Evolutionary conservation across 2,888 invertebrate species (phyloP), one percentile per base, ranked within the genome.

Genomic region (Standfussiana lucernea): DNA sequence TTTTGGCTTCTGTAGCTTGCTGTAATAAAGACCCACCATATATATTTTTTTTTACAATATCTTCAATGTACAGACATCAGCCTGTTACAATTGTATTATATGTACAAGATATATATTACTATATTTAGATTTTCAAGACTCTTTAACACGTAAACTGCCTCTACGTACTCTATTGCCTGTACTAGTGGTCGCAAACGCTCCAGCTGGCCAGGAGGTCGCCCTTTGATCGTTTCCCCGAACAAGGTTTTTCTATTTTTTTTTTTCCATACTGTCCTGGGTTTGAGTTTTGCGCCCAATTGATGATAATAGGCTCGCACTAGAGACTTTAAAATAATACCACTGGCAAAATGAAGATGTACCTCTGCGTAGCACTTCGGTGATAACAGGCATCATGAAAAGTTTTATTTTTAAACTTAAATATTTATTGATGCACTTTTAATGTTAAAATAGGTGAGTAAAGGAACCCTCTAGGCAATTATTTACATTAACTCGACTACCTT

Each of bases 401-500:
- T 11, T 11, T 53, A 53, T n/a, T n/a, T n/a, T 2, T 13, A 53
- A 53, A n/a, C 13, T 53, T 13, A 13, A 53, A n/a, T n/a, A 0
- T 53, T 28, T n/a, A 0, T 53, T 28, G 13, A 35, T 35, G 1
- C 35, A 21, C 10, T 61, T 61, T 32, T 35, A 61, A 18, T 32
- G 18, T 59, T 59, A 32, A 18, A 59, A 32, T 32, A 59, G 2
- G 56, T 10, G 3, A 40, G 11, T 18, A 18, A 21, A 21, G 37
- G n/a, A 18, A 37, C 21, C 11, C 13, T n/a, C 15, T 0, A 8
- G 4, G 13, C 21, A 15, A 32, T 32, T 24, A 45, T 53, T 74
- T 13, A 21, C 18, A 82, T 82, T 79, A 53, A 76, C 59, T 40
- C 15, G 28, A 72, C 37, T 71, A 47, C 53, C n/a, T 8, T 15